These are phyloP conservation scores for Conus canariensis DNA, from an alignment of 2,888 invertebrate genomes.

Conservation along the genomic window DNA sequence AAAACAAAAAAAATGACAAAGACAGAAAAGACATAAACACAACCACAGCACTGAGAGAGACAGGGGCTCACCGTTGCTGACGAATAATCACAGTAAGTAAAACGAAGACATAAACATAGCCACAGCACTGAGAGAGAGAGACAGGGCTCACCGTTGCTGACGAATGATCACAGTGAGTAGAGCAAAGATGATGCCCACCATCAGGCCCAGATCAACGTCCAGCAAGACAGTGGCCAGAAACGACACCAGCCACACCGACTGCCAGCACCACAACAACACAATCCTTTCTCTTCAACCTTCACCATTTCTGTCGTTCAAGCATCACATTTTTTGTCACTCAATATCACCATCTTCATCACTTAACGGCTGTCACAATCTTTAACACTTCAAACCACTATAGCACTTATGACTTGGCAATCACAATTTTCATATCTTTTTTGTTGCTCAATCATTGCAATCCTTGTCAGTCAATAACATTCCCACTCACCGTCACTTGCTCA, in stretches of 20 bases:
- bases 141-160: conserved; percentile 76
- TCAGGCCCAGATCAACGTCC: conserved; percentile 90
- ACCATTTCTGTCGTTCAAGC: no score
- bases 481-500: no score
- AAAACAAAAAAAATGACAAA: neutral
- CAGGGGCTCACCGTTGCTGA: conserved; percentile 76
- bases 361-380: no score
- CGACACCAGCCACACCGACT: conserved; percentile 13
- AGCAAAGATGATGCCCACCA: conserved; percentile 87
- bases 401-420: no score
- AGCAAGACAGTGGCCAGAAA: conserved; percentile 73
- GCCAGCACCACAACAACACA: neutral
- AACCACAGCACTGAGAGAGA: conserved; percentile 43
- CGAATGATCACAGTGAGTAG: conserved; percentile 87
- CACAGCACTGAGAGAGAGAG: conserved; percentile 43
- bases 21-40: neutral
- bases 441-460: no score
- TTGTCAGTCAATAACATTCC: no score
- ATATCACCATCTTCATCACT: no score
- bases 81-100: conserved; percentile 87
- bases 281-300: no score
- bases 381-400: no score
- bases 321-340: no score
- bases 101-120: conserved; percentile 77
- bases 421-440: no score